Base-by-base conservation (phyloP, 2,113 vertebrate species). In the Hemicordylus capensis region DNA sequence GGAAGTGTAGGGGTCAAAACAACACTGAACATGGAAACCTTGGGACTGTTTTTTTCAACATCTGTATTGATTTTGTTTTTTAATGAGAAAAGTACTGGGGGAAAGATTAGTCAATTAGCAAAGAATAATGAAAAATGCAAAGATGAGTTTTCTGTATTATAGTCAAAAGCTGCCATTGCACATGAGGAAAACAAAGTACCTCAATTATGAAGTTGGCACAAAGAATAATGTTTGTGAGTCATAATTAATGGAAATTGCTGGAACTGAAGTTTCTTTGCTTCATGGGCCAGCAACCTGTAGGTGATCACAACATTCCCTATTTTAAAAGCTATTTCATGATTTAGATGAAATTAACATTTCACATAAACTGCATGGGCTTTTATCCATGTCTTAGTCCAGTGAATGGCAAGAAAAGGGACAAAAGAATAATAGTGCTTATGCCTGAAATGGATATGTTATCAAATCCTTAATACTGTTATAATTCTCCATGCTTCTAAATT, bases 131-230 rank as follows among this genome's bases (percentile, higher is more conserved):
- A 94, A 90, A 74, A 70, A 82, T 67, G 74, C 48, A 88, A 85
- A 88, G 46, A 87, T 51, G 15, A 39, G 14, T 88, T 67, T 17
- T 82, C 61, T 92, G 28, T 37, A 31, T 88, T 91, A 91, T n/a
- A 91, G 87, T 78, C 70, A 86, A 90, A 88, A 96, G 93, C 93
- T 94, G 90, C 75, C 92, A 74, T 61, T 90, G 61, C 28, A 86
- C 46, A 86, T 88, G 44, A 44, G 72, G 87, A 92, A 95, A 94
- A 92, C 75, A 93, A 91, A 93, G 61, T 7, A 37, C 90, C 85
- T 93, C 92, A 86, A 88, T 95, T 95, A 95, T 66, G 90, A 94
- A 34, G 58, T 46, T 94, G 91, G 87, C 89, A 91, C 59, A 79
- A 92, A 88, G 80, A 96, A 76, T 84, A 90, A 93, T 81, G 75